Evolutionary conservation across 1,140 invertebrate species (phyloP).

Genomic region (Caerostris extrusa): DNA sequence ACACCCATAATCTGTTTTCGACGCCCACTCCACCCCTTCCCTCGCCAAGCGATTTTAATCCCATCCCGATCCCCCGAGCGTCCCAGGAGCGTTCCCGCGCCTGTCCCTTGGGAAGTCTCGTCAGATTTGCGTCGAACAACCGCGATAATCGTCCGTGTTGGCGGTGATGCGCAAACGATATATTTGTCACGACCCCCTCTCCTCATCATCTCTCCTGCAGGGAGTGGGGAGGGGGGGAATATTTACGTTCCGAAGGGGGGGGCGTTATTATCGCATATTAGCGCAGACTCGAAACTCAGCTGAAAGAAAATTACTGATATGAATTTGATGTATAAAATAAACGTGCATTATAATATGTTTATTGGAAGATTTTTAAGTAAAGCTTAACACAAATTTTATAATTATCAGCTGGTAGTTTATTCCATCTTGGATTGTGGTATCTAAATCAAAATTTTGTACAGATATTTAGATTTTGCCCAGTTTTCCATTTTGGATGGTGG

Average conservation of each 20-base stretch:
- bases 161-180: constrained; percentile 34
- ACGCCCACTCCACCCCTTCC: constrained; percentile 5
- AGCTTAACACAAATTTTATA: too few species aligned
- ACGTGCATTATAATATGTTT: too few species aligned
- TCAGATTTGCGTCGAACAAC: constrained; percentile 57
- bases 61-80: constrained; percentile 28
- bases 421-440: too few species aligned
- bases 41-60: constrained; percentile 43
- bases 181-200: constrained; percentile 39
- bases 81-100: background rate
- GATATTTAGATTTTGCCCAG: too few species aligned
- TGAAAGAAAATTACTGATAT: too few species aligned
- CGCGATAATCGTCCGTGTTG: constrained; percentile 57
- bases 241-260: background rate
- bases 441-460: too few species aligned
- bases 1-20: constrained; percentile 69
- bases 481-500: too few species aligned
- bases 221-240: background rate
- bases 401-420: too few species aligned
- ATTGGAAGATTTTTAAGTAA: too few species aligned
- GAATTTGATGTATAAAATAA: too few species aligned
- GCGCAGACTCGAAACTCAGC: too few species aligned
- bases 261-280: too few species aligned
- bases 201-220: background rate
- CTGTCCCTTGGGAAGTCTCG: constrained; percentile 12